phyloP scores from a whole-genome alignment of 2,113 vertebrate species.

The Pachyramphus minor region DNA sequence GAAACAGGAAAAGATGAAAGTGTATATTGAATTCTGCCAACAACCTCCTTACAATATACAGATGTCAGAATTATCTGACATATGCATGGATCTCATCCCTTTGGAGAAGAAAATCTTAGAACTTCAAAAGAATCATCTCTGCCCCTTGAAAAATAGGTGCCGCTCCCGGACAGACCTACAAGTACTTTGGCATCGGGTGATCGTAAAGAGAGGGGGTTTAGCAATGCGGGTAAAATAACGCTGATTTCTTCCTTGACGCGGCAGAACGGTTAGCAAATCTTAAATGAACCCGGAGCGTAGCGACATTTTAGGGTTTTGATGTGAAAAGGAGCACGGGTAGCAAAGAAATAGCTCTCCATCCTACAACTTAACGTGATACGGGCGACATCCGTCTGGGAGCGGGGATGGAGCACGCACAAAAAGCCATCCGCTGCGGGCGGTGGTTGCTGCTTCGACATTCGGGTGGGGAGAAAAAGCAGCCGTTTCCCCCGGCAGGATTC shows the following conservation, averaged over 20 bases:
- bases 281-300: background rate
- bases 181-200: background rate
- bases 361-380: rapidly evolving
- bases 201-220: background rate
- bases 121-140: background rate
- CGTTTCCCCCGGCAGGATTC: background rate
- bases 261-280: background rate
- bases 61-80: background rate
- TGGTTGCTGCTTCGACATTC: rapidly evolving
- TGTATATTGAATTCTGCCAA: background rate
- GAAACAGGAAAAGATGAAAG: background rate
- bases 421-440: background rate
- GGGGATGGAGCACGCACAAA: background rate
- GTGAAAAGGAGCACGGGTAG: rapidly evolving
- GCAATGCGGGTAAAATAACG: background rate
- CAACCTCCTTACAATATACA: background rate
- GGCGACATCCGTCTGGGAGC: rapidly evolving
- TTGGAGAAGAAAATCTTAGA: background rate
- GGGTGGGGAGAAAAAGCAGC: background rate
- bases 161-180: background rate
- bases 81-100: background rate
- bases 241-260: background rate
- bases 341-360: background rate
- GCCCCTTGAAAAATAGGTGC: background rate
- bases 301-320: background rate